These are phyloP conservation scores for Gobiocypris rarus DNA, from an alignment of 2,113 vertebrate genomes.

Conservation along the genomic window DNA sequence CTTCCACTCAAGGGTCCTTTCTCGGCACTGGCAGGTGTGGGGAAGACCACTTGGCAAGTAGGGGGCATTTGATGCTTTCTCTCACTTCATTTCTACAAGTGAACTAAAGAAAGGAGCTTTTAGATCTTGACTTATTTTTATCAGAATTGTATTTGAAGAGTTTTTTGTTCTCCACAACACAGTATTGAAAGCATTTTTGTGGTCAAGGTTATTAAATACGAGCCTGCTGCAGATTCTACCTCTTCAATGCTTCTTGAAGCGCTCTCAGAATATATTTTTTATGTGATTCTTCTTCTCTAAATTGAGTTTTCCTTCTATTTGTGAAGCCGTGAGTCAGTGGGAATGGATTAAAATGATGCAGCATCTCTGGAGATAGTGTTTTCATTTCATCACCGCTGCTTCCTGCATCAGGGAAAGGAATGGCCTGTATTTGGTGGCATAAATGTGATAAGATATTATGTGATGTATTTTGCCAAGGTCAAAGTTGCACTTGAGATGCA, in stretches of 20 bases:
- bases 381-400: conserved; percentile 18
- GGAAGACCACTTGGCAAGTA: conserved; percentile 61
- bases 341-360: conserved; percentile 40
- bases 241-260: not conserved
- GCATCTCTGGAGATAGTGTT: conserved; percentile 43
- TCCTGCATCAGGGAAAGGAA: conserved; percentile 36
- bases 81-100: not conserved
- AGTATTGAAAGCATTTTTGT: not conserved
- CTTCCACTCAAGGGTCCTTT: conserved; percentile 55
- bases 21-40: conserved; percentile 63
- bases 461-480: conserved; percentile 51
- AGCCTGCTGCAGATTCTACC: not conserved
- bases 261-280: not conserved
- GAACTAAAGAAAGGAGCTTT: not conserved
- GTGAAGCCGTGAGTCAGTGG: conserved; percentile 14
- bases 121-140: conserved; percentile 3
- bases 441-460: conserved; percentile 48
- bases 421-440: conserved; percentile 27
- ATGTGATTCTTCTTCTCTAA: conserved; percentile 18
- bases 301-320: conserved; percentile 16
- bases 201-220: conserved; percentile 16
- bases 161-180: conserved; percentile 18
- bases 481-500: conserved; percentile 25
- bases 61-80: conserved; percentile 58
- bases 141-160: not conserved